Base-by-base conservation (phyloP, 2,888 invertebrate species). In the Hoplodrina blanda region DNA sequence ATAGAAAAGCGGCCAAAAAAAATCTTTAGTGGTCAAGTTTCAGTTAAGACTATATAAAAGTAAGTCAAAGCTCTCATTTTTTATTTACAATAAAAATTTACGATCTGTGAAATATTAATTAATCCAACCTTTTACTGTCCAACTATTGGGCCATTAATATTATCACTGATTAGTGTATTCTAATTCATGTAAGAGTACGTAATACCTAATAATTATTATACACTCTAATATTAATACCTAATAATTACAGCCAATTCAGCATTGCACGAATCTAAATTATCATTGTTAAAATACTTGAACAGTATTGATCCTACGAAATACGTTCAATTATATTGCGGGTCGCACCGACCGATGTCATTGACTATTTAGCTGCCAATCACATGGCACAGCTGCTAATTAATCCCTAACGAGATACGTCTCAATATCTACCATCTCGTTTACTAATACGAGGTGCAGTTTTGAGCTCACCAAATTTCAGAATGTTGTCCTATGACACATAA, bases 281-380 rank as follows among this genome's bases (percentile, higher is more conserved):
- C n/a, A 19, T 44, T 13, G 33, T 55, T 55, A 62, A 25, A 2
- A 62, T 65, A 71, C 71, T 49, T 68, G 69, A 66, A 61, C 52
- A 41, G 44, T 75, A 83, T 83, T 75, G 75, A 84, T 80, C 60
- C 59, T 57, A 46, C 70, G 53, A 66, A 69, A 78, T 73, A 25
- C 46, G 66, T 72, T 37, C 66, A 71, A 80, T 76, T 83, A 76
- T 76, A 57, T 64, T 68, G 59, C 55, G 63, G 54, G 46, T 52
- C 53, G 50, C 57, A n/a, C 10, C 30, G 49, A 10, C 44, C 55
- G 44, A 57, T 69, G 67, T 79, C 80, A 64, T 71, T 70, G 73
- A 76, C 76, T 72, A 68, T 76, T 74, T 74, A 73, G 78, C 60
- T 82, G 77, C 55, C 82, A 75, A 81, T 74, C 73, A 70, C 56